phyloP scores from a whole-genome alignment of 2,888 invertebrate species.

The Drosophila basisetae region DNA sequence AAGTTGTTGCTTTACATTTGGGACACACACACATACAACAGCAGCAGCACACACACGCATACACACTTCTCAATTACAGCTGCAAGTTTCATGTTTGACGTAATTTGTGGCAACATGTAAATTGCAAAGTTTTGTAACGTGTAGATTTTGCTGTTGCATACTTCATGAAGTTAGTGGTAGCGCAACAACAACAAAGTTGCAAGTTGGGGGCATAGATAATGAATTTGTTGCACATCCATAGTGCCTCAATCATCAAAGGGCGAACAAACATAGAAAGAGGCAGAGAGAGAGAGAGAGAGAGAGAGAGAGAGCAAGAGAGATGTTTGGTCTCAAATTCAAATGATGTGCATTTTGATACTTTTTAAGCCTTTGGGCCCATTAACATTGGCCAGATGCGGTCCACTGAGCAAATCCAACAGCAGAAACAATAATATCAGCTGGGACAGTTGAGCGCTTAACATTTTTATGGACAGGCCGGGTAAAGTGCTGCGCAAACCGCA shows the following conservation, averaged over 20 bases:
- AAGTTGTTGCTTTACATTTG: constrained; percentile 69
- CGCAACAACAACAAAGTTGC: constrained; percentile 36
- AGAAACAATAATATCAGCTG: constrained; percentile 8
- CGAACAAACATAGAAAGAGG: neutral
- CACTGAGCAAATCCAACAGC: constrained; percentile 54
- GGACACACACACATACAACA: constrained; percentile 12
- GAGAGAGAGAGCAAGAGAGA: too few relatives aligned
- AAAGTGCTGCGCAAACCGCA: constrained; percentile 66
- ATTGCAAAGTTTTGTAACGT: constrained; percentile 49
- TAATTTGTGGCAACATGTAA: constrained; percentile 49
- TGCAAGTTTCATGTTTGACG: constrained; percentile 40
- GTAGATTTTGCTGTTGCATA: constrained; percentile 26
- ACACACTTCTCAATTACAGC: constrained; percentile 42
- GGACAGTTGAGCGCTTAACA: constrained; percentile 56
- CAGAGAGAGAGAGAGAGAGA: neutral
- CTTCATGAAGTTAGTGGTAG: constrained; percentile 19
- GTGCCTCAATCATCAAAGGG: constrained; percentile 5
- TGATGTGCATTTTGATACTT: constrained; percentile 15
- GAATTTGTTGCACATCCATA: constrained; percentile 38
- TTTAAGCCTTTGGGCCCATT: constrained; percentile 20
- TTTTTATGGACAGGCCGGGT: constrained; percentile 49
- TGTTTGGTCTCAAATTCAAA: constrained; percentile 6
- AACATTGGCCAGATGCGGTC: constrained; percentile 53
- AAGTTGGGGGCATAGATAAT: constrained; percentile 32
- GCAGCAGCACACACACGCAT: constrained; percentile 11